Percentiles rank a stretch among this genome's conserved stretches.
Evolutionary conservation across 2,797 vertebrate genomes (phyloP).

Genomic region (Siniperca obscura): DNA sequence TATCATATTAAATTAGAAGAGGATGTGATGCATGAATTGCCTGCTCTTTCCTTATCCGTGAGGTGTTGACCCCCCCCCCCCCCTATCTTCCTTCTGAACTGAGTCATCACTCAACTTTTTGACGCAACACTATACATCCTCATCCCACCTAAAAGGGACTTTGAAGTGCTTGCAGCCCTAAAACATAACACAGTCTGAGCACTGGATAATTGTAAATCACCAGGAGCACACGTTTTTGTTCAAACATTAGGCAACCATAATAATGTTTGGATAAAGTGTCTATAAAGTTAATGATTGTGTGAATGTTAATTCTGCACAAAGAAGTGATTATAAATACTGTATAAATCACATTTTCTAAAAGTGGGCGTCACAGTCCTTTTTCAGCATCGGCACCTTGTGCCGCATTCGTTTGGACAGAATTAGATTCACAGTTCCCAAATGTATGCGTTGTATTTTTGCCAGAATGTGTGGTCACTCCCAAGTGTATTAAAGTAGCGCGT

Average conservation of each 20-base stretch:
- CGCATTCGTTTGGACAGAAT: slow-evolving; percentile 60
- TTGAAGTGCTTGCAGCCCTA: neutral
- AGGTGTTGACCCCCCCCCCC: slow-evolving; percentile 15
- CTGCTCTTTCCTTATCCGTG: slow-evolving; percentile 51
- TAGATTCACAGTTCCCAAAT: slow-evolving; percentile 69
- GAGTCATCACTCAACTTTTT: slow-evolving; percentile 37
- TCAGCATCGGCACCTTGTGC: slow-evolving; percentile 52
- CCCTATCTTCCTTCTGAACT: neutral
- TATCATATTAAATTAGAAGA: slow-evolving; percentile 50
- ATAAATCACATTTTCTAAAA: slow-evolving; percentile 48
- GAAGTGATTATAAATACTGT: slow-evolving; percentile 25
- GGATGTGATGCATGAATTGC: slow-evolving; percentile 43
- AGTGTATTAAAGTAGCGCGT: slow-evolving; percentile 73
- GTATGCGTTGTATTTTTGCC: slow-evolving; percentile 51
- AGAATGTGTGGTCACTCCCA: slow-evolving; percentile 66
- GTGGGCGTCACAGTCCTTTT: slow-evolving; percentile 39
- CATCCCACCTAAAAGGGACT: neutral
- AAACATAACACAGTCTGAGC: neutral
- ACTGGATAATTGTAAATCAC: neutral
- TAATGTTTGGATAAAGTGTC: neutral
- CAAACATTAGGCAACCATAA: neutral
- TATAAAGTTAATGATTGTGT: neutral
- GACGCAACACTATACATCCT: slow-evolving; percentile 6
- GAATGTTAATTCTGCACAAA: slow-evolving; percentile 8
- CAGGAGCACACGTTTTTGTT: too few species aligned